Evolutionary conservation across 2,797 vertebrate species (phyloP).

Genomic region (Leucoraja ocellata): DNA sequence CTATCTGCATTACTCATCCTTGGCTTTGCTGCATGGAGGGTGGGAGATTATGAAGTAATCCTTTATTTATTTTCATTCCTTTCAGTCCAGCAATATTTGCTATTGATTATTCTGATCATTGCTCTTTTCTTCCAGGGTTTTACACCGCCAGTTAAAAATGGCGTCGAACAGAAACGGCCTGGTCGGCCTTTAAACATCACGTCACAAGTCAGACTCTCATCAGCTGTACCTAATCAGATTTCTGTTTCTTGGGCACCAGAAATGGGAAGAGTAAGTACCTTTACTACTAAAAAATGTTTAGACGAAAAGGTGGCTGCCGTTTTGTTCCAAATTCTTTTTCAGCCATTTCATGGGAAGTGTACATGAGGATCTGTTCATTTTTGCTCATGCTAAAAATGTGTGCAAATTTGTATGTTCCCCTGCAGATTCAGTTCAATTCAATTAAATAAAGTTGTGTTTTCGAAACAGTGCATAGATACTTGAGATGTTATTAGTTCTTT

Average conservation of each 20-base stretch:
- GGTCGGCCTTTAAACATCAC: slow-evolving; percentile 91
- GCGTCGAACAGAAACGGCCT: slow-evolving; percentile 90
- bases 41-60: no score
- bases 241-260: slow-evolving; percentile 94
- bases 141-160: slow-evolving; percentile 89
- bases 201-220: slow-evolving; percentile 80
- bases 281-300: not conserved
- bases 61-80: not conserved
- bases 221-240: slow-evolving; percentile 95
- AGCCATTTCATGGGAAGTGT: not conserved
- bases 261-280: slow-evolving; percentile 78
- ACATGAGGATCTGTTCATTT: no score
- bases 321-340: not conserved
- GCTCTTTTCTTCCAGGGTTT: slow-evolving; percentile 65
- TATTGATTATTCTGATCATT: not conserved
- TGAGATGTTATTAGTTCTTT: not conserved
- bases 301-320: not conserved
- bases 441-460: not conserved
- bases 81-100: not conserved
- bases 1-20: not conserved
- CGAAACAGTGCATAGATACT: not conserved
- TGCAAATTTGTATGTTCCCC: no score
- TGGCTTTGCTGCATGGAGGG: not conserved
- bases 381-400: no score
- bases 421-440: no score